phyloP scores from a whole-genome alignment of 2,797 vertebrate genomes.

The Tiaroga cobitis region DNA sequence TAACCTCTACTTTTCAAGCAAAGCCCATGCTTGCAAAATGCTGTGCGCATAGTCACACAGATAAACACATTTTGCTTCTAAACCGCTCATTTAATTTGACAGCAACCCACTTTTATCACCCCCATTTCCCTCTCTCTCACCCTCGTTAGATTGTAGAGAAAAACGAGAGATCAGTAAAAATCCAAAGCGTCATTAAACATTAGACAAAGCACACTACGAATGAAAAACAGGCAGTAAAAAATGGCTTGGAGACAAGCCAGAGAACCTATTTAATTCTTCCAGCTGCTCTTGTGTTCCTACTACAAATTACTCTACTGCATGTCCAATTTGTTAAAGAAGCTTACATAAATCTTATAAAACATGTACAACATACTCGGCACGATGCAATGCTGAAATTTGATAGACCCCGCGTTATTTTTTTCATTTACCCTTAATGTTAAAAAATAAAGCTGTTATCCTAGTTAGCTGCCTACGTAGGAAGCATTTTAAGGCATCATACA shows the following conservation, averaged over 20 bases:
- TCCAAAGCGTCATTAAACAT: constrained; percentile 78
- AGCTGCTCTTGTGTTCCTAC: constrained; percentile 70
- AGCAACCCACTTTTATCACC: constrained; percentile 52
- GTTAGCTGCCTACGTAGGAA: background rate
- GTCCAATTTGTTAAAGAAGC: constrained; percentile 77
- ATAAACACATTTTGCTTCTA: constrained; percentile 1
- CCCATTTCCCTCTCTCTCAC: constrained; percentile 49
- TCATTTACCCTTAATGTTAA: background rate
- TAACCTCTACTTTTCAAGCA: background rate
- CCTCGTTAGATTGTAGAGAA: constrained; percentile 69
- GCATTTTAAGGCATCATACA: background rate
- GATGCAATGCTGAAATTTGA: constrained; percentile 10
- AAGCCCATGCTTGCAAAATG: background rate
- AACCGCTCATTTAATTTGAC: constrained; percentile 34
- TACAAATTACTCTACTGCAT: constrained; percentile 73
- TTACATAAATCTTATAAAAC: constrained; percentile 39
- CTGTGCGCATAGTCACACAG: background rate
- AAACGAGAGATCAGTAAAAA: constrained; percentile 79
- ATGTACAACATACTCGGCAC: constrained; percentile 9
- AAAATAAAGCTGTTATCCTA: background rate
- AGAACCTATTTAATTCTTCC: constrained; percentile 77
- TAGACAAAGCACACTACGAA: constrained; percentile 74
- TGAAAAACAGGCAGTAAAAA: constrained; percentile 73
- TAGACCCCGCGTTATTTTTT: background rate
- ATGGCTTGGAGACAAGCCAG: constrained; percentile 72